Conservation (phyloP, 2,113 vertebrate genomes). For the Aix galericulata region DNA sequence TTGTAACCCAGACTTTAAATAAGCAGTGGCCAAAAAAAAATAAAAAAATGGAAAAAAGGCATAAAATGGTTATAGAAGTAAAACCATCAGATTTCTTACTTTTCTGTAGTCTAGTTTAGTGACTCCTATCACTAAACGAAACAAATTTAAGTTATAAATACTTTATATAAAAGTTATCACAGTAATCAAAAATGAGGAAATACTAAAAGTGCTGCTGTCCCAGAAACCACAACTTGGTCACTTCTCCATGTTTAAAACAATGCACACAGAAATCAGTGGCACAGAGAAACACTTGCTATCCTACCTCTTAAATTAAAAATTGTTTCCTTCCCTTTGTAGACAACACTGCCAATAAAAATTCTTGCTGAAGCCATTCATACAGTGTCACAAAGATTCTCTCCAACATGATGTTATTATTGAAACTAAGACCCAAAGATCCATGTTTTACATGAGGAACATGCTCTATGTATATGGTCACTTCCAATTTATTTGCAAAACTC, state of each 20-base stretch:
- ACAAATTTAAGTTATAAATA: background rate
- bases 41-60: background rate
- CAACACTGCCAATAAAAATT: background rate
- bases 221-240: background rate
- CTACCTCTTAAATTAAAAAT: background rate
- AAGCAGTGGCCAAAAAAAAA: background rate
- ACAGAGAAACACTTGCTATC: background rate
- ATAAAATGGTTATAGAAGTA: background rate
- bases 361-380: background rate
- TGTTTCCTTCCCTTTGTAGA: background rate
- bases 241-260: background rate
- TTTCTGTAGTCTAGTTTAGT: background rate
- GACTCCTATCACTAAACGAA: background rate
- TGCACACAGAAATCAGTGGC: background rate
- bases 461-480: accelerated
- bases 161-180: background rate
- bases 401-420: accelerated
- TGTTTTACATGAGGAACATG: accelerated
- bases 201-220: background rate
- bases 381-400: background rate
- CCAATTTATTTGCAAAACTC: background rate
- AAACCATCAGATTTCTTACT: background rate
- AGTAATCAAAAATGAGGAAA: background rate
- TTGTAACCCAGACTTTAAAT: background rate
- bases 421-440: background rate